Conservation (phyloP, 1,140 invertebrate genomes). For the Magallana angulata region DNA sequence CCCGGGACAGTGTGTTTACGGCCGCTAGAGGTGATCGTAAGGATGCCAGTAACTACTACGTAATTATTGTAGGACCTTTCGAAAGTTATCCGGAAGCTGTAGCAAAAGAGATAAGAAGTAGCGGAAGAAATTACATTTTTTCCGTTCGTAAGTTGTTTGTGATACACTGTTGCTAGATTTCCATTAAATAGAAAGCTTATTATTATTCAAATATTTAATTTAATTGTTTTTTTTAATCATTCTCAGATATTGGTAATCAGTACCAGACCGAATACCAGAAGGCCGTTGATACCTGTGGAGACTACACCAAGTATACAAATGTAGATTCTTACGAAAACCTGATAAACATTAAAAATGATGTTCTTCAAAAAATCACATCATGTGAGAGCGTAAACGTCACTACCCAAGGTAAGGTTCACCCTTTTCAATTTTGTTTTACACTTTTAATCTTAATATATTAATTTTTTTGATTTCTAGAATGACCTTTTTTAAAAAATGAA, state of each 20-base stretch:
- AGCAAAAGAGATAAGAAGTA: background rate
- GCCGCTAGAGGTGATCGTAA: background rate
- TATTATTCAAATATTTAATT: background rate
- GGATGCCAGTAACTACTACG: slow-evolving; percentile 1
- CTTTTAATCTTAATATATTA: background rate
- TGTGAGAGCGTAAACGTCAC: background rate
- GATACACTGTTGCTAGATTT: background rate
- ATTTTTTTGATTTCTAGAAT: background rate
- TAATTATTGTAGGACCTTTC: background rate
- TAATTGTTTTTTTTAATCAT: background rate
- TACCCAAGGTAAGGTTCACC: background rate
- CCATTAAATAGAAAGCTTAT: background rate
- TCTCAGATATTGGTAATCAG: background rate
- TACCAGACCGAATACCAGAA: background rate
- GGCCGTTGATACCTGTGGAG: background rate
- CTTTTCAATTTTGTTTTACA: background rate
- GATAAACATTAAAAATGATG: background rate
- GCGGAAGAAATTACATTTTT: slow-evolving; percentile 1
- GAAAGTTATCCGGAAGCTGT: background rate
- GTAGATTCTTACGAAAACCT: background rate
- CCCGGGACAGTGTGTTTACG: slow-evolving; percentile 5
- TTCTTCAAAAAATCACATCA: background rate
- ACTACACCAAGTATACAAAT: background rate
- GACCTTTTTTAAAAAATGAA: background rate
- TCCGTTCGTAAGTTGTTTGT: background rate